Base-by-base conservation (phyloP, 2,113 vertebrate species). In the Pterocles gutturalis region DNA sequence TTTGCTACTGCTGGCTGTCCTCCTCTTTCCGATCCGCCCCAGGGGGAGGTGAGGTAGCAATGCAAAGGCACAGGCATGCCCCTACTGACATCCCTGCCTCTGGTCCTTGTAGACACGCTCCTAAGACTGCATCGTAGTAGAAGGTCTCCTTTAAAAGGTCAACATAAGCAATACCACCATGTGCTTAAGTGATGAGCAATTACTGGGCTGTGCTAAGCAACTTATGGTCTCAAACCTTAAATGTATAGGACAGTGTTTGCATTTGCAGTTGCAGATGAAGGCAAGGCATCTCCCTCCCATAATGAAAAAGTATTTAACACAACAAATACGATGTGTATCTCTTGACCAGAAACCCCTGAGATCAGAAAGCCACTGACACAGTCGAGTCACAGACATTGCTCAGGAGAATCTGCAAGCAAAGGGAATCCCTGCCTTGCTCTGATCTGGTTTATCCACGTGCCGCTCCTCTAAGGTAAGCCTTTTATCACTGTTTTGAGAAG, bases 81-180 rank as follows among this genome's bases (percentile, higher is more conserved):
- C 22, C 46, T 58, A 8, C 12, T 10, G 21, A 18, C 33, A 26
- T 43, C 46, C 33, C 33, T 55, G 57, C 38, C 26, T 55, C 72
- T 71, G 20, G 19, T 73, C 41, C 80, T 45, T 61, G 24, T 1
- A 75, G 34, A 29, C 8, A 7, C 4, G 4, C 14, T 82, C 34
- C 5, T 49, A 51, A 36, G 26, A 24, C 45, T 48, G 28, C 1
- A 1, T 33, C 0, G 0, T 29, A 34, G n/a, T 17, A 43, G 41
- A 43, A 80, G 31, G 13, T 38, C 1, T 0, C 67, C 33, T 91
- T 67, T 75, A 46, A 62, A 71, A 71, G 29, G 9, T 5, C 61
- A 31, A 6, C 28, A 17, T 16, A 65, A 77, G 34, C 28, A 70
- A 5, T 36, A 58, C 3, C 0, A 0, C 20, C 53, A 13, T 7